Evolutionary conservation across 1,140 invertebrate genomes (phyloP).

Genomic region (Sycobia sp.): DNA sequence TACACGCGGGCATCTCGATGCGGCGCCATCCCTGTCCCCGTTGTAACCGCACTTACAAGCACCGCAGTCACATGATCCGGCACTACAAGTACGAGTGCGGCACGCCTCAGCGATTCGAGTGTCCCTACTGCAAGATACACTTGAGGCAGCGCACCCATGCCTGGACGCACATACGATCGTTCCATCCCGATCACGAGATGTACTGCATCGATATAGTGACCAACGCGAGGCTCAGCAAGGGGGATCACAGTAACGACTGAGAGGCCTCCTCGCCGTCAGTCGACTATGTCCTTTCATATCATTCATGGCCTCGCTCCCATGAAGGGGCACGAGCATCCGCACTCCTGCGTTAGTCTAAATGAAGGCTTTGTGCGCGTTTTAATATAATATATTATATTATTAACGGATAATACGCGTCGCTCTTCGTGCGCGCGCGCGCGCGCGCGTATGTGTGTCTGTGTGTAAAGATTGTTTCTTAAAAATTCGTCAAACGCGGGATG

Average conservation of each 20-base stretch:
- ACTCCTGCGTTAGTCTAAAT: too few species aligned
- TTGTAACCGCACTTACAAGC: slow-evolving; percentile 65
- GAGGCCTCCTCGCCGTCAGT: not conserved
- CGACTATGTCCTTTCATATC: too few species aligned
- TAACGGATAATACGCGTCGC: too few species aligned
- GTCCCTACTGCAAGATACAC: slow-evolving; percentile 61
- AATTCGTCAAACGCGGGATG: too few species aligned
- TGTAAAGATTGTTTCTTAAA: too few species aligned
- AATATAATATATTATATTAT: too few species aligned
- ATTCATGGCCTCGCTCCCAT: too few species aligned
- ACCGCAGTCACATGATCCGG: slow-evolving; percentile 61
- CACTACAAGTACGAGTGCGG: slow-evolving; percentile 68
- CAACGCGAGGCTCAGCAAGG: slow-evolving; percentile 37
- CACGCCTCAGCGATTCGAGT: slow-evolving; percentile 62
- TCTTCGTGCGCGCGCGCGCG: too few species aligned
- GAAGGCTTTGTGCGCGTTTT: too few species aligned
- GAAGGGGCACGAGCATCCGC: too few species aligned
- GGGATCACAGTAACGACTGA: slow-evolving; percentile 5
- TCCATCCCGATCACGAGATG: slow-evolving; percentile 50
- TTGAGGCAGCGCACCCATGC: slow-evolving; percentile 56
- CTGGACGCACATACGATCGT: slow-evolving; percentile 54
- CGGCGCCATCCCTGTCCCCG: slow-evolving; percentile 59
- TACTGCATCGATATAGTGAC: slow-evolving; percentile 55
- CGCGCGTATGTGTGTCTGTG: too few species aligned
- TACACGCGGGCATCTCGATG: not conserved